Evolutionary conservation across 1,140 invertebrate genomes (phyloP), one percentile per base, ranked within the genome.

Genomic region (Drosophila serrata): DNA sequence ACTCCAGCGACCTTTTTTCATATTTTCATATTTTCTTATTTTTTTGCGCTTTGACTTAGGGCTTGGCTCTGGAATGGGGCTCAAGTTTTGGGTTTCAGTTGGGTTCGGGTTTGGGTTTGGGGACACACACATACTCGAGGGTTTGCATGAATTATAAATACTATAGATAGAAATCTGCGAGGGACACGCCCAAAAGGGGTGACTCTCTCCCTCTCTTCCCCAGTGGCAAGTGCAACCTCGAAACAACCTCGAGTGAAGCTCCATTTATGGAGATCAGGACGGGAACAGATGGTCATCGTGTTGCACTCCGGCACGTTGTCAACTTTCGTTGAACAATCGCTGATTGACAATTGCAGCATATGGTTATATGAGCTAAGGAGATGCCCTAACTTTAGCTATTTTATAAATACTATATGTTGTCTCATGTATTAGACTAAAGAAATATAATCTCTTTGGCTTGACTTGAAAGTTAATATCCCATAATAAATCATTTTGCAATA

Each of bases 231-330:
- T 64, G 78, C 56, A 72, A 6, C 45, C 46, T 12, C 19, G 22
- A 29, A 24, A 19, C 17, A 69, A 29, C 65, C 65, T 58, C 35
- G 64, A 48, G 35, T n/a, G 40, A 35, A 35, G 24, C 55, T 77
- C 75, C 75, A 61, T 78, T 78, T 78, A 69, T 62, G 75, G 63
- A 68, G 40, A 62, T 58, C 35, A 19, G 33, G 31, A 17, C 45
- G 12, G 62, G 51, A 82, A 84, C 84, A 87, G 72, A 87, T 87
- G 84, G 84, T 84, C 84, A 82, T 64, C 79, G 75, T 72, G 75
- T 72, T 76, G 53, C 75, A 68, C 62, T 72, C 69, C 67, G 48
- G 62, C 70, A 67, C 75, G 72, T 73, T 87, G 82, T 88, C 76
- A 88, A 88, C 82, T 86, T 86, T 86, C 81, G 65, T 87, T 80